Conservation (phyloP, 2,888 invertebrate species). For the Sphaerophoria taeniata region DNA sequence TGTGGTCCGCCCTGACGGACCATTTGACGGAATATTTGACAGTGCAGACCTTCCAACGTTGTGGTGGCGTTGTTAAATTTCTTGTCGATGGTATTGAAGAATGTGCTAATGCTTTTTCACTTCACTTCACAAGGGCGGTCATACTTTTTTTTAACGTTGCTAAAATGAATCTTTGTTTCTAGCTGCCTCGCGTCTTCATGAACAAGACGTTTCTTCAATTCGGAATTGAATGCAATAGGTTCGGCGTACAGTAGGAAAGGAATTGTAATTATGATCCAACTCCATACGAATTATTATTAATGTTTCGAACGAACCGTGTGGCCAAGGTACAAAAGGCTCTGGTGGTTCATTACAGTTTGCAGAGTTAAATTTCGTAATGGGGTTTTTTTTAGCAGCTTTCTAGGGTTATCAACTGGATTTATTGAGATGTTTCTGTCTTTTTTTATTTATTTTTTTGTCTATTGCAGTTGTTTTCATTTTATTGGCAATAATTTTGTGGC, state of each 20-base stretch:
- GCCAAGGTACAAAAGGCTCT: constrained; percentile 1
- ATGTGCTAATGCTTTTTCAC: constrained; percentile 48
- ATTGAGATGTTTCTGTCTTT: constrained; percentile 48
- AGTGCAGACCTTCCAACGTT: constrained; percentile 59
- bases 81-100: constrained; percentile 10
- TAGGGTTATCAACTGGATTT: constrained; percentile 36
- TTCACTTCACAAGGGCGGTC: constrained; percentile 62
- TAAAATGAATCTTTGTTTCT: constrained; percentile 46
- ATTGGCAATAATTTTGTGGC: constrained; percentile 12
- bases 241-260: constrained; percentile 26
- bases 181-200: constrained; percentile 40
- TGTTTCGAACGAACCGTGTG: constrained; percentile 28
- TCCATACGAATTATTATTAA: constrained; percentile 41
- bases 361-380: constrained; percentile 57
- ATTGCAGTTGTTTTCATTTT: constrained; percentile 37
- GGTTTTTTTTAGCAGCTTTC: constrained; percentile 45
- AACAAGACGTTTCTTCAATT: constrained; percentile 44
- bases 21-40: constrained; percentile 65
- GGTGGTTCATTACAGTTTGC: constrained; percentile 58
- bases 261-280: constrained; percentile 66
- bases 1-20: constrained; percentile 70
- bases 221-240: constrained; percentile 9
- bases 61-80: constrained; percentile 46
- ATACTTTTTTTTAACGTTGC: constrained; percentile 46
- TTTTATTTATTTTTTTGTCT: constrained; percentile 18